phyloP scores from a whole-genome alignment of 2,888 invertebrate genomes.

The Morpho deidamia region DNA sequence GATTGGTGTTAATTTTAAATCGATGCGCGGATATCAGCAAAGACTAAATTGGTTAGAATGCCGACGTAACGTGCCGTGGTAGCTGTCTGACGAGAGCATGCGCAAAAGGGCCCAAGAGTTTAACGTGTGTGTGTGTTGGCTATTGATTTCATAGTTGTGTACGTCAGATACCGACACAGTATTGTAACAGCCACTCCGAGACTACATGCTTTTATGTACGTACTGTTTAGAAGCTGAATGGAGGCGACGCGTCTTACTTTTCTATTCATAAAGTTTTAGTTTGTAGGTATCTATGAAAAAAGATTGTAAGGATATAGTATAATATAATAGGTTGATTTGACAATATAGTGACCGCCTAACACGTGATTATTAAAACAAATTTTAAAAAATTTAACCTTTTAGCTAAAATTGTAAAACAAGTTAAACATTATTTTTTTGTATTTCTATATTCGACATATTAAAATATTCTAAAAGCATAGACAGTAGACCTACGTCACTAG shows the following conservation, averaged over 20 bases:
- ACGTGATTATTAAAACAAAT: too few species aligned
- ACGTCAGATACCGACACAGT: constrained; percentile 62
- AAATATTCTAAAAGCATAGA: too few species aligned
- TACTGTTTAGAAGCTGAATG: constrained; percentile 55
- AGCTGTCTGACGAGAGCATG: constrained; percentile 49
- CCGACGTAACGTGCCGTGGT: constrained; percentile 51
- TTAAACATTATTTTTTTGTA: too few species aligned
- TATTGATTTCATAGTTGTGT: constrained; percentile 68
- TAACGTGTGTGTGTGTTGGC: constrained; percentile 59
- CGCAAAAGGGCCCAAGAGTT: constrained; percentile 36
- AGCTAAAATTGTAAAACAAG: too few species aligned
- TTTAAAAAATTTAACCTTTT: too few species aligned
- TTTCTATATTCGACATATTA: too few species aligned
- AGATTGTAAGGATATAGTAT: too few species aligned
- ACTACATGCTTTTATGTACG: constrained; percentile 41
- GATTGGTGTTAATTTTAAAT: constrained; percentile 38
- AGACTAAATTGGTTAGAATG: constrained; percentile 35
- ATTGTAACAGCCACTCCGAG: constrained; percentile 41
- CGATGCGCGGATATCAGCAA: constrained; percentile 36
- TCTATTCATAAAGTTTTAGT: constrained; percentile 20
- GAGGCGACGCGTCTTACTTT: constrained; percentile 26
- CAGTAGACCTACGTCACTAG: too few species aligned
- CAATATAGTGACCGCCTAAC: too few species aligned
- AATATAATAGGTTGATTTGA: too few species aligned
- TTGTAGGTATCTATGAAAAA: background rate